Evolutionary conservation across 1,140 invertebrate species (phyloP).

Genomic region (Eubasilissa regina): DNA sequence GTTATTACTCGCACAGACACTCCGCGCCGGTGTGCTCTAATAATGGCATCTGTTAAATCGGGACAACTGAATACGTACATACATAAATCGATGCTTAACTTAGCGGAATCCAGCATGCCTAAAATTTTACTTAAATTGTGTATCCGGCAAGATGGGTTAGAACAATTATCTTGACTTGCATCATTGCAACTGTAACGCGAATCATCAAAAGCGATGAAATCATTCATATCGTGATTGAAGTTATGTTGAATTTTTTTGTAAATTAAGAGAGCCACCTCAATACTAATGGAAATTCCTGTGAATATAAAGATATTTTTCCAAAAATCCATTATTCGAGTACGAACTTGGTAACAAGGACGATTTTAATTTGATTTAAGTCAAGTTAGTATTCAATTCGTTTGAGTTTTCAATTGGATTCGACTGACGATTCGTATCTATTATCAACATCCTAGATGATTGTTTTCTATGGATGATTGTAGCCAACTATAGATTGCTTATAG

Average conservation of each 20-base stretch:
- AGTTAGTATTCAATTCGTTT: no score
- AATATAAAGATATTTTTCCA: no score
- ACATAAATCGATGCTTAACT: conserved; percentile 16
- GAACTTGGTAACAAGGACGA: background rate
- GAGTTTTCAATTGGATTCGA: no score
- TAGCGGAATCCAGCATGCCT: background rate
- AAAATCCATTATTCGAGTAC: no score
- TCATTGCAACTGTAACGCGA: background rate
- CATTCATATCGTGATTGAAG: background rate
- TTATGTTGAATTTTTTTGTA: background rate
- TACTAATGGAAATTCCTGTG: background rate
- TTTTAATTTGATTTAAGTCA: background rate
- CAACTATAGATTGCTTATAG: no score
- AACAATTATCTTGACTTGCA: background rate
- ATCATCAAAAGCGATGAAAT: conserved; percentile 1
- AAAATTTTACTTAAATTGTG: conserved; percentile 21
- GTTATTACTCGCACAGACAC: conserved; percentile 3
- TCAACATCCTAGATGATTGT: no score
- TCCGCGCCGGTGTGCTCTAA: background rate
- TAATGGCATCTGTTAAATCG: background rate
- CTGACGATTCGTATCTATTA: no score
- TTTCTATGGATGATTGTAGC: no score
- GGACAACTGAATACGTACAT: background rate
- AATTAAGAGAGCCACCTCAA: background rate
- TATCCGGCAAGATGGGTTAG: background rate